These are phyloP conservation scores for Drosophila bipectinata DNA, from an alignment of 1,140 invertebrate genomes.

Conservation along the genomic window DNA sequence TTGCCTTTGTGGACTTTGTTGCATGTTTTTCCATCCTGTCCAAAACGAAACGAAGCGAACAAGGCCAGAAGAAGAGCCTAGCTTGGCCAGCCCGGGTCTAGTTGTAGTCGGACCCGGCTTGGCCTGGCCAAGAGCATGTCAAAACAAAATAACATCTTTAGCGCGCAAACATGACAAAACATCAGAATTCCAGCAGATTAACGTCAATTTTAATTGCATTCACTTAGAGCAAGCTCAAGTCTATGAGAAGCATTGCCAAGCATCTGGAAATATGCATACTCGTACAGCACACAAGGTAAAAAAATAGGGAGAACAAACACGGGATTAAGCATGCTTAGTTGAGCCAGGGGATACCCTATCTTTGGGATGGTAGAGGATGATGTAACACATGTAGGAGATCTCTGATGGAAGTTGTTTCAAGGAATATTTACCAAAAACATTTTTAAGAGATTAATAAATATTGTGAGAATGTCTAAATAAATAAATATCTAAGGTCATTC, in stretches of 20 bases:
- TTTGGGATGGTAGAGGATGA: not conserved
- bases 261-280: constrained; percentile 70
- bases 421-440: not conserved
- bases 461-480: no score
- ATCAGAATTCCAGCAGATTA: constrained; percentile 82
- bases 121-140: constrained; percentile 75
- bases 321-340: constrained; percentile 30
- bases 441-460: not conserved
- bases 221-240: constrained; percentile 66
- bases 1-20: constrained; percentile 32
- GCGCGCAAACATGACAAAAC: constrained; percentile 82
- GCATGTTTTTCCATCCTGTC: constrained; percentile 39
- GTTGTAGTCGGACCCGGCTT: constrained; percentile 3
- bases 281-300: constrained; percentile 7
- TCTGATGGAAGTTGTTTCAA: not conserved
- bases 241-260: constrained; percentile 62
- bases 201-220: constrained; percentile 83
- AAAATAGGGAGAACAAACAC: constrained; percentile 17
- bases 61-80: not conserved
- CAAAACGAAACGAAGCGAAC: constrained; percentile 21
- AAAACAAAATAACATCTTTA: constrained; percentile 83
- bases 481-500: no score
- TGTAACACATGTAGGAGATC: not conserved
- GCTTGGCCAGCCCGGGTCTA: not conserved
- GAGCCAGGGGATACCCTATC: constrained; percentile 29